Percentiles rank a stretch among this genome's conserved stretches.
Evolutionary conservation across 2,113 vertebrate genomes (phyloP).

Genomic region (Anguilla rostrata): DNA sequence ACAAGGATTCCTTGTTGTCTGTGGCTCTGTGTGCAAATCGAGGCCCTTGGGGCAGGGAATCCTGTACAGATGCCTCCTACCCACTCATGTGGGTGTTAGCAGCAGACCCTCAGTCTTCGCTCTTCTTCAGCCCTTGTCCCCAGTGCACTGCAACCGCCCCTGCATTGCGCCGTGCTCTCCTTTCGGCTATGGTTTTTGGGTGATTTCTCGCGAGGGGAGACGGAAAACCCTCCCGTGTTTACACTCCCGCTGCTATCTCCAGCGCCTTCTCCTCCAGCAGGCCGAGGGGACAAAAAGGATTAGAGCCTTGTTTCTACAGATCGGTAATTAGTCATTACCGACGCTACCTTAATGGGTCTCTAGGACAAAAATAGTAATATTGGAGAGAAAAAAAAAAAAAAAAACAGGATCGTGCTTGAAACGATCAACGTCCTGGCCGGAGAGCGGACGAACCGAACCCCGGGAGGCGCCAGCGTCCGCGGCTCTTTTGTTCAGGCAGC

Average conservation of each 20-base stretch:
- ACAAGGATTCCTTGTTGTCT: background rate
- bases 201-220: background rate
- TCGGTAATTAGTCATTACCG: conserved; percentile 64
- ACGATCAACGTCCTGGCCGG: conserved; percentile 51
- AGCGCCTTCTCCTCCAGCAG: background rate
- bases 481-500: conserved; percentile 13
- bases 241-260: background rate
- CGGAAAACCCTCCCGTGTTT: background rate
- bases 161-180: background rate
- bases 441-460: conserved; percentile 22
- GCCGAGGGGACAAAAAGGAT: conserved; percentile 22
- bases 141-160: background rate
- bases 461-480: conserved; percentile 20
- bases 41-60: background rate
- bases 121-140: background rate
- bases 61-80: conserved; percentile 20
- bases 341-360: conserved; percentile 43
- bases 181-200: conserved; percentile 6
- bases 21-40: background rate
- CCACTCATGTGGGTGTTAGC: conserved; percentile 14
- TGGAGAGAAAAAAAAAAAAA: background rate
- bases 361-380: background rate
- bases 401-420: conserved; percentile 24
- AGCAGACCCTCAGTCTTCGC: background rate
- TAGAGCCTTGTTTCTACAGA: conserved; percentile 38